Evolutionary conservation across 2,113 vertebrate genomes (phyloP).

Genomic region (Dicentrarchus labrax): DNA sequence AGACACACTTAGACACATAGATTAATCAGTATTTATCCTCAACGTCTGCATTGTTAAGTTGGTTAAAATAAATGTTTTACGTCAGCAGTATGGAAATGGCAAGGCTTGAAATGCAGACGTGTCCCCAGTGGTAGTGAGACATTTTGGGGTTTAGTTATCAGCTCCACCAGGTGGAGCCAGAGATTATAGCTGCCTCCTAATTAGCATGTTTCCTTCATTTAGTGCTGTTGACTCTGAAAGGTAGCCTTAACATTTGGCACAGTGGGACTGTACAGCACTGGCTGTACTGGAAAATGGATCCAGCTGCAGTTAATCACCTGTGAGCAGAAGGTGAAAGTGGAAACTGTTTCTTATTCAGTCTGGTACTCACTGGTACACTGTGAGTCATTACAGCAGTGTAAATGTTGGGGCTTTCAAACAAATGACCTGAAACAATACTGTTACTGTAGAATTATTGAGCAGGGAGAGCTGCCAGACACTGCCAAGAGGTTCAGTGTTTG

Average conservation of each 20-base stretch:
- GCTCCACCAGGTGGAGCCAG: constrained; percentile 74
- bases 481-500: constrained; percentile 12
- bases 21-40: background rate
- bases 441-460: constrained; percentile 7
- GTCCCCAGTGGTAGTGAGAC: background rate
- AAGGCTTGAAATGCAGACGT: background rate
- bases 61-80: background rate
- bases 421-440: background rate
- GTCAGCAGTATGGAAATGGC: background rate
- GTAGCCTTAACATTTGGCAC: background rate
- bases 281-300: background rate
- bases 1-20: background rate
- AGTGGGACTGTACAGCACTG: background rate
- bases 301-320: background rate
- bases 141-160: constrained; percentile 1
- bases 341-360: background rate
- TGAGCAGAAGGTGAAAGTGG: background rate
- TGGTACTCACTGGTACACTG: background rate
- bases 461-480: background rate
- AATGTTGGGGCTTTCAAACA: background rate
- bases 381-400: background rate
- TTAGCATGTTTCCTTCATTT: constrained; percentile 1
- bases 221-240: constrained; percentile 2
- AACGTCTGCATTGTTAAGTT: background rate
- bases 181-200: constrained; percentile 23